Evolutionary conservation across 2,888 invertebrate species (phyloP), one percentile per base, ranked within the genome.

Genomic region (Spialia ferax): DNA sequence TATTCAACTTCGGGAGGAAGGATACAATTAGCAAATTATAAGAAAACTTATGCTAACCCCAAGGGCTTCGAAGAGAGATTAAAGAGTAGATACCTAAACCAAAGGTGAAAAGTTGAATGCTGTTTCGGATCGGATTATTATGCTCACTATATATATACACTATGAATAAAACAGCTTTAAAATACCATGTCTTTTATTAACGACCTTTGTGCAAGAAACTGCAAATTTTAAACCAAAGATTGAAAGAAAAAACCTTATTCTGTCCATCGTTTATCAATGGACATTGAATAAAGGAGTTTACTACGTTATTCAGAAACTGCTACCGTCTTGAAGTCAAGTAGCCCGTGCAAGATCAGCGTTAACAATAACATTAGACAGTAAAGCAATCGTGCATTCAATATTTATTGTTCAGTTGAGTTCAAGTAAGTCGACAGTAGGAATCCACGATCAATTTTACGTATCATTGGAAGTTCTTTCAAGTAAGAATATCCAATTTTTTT

Each of bases 401-500:
- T 77, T 77, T 75, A 79, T 79, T 68, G 66, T 38, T 50, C 18
- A 50, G 20, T 59, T 35, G 63, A 56, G 63, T 60, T 65, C 68
- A 64, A 64, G 26, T 29, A 61, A 68, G 70, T 70, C 65, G 68
- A 63, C 78, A 78, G 79, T 83, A 85, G 80, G 79, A 79, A 80
- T 82, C 84, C 79, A 85, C 81, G 81, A 78, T 83, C 84, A 86
- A 91, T 91, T 91, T 91, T 84, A 89, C 89, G 90, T 85, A 84
- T 82, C 87, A 90, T 88, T 89, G 87, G 82, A 82, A 84, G 84
- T 87, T 84, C 85, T 86, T 84, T 88, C 87, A 83, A 82, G 83
- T 88, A 85, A 87, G 80, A 86, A 87, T 85, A 90, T 89, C 88
- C 86, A 88, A 91, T 90, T 89, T 85, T 87, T 87, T 82, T 85